Percentiles rank a stretch among this genome's conserved stretches.
These are phyloP conservation scores for Sinhomidia bicolor DNA, from an alignment of 2,888 invertebrate species.

Conservation along the genomic window DNA sequence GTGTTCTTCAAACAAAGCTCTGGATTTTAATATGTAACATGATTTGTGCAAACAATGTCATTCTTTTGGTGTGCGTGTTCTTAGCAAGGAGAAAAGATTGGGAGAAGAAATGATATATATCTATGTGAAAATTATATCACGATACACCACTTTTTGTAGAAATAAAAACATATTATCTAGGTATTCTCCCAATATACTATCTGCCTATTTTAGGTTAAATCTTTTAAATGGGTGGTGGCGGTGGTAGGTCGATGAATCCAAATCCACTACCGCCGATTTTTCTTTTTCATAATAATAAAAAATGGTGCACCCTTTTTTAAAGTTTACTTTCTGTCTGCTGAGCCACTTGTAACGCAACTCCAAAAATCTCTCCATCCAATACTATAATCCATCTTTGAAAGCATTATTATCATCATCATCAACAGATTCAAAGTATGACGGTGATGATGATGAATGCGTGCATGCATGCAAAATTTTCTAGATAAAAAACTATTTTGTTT, in stretches of 20 bases:
- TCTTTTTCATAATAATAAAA: not conserved
- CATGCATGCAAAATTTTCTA: constrained; percentile 3
- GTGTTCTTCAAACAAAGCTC: constrained; percentile 27
- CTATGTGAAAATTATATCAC: too few species aligned
- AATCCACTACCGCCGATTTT: not conserved
- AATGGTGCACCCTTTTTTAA: not conserved
- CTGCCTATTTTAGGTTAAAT: not conserved
- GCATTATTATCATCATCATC: too few species aligned
- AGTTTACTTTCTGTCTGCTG: not conserved
- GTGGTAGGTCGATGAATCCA: not conserved
- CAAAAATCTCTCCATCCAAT: not conserved
- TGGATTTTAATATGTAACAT: constrained; percentile 40
- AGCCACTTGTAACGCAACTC: constrained; percentile 32
- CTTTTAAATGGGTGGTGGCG: constrained; percentile 11
- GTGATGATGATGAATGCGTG: constrained; percentile 43
- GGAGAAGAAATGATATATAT: not conserved
- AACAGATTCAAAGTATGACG: not conserved
- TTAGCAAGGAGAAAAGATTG: not conserved
- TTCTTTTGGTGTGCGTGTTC: not conserved
- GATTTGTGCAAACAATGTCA: constrained; percentile 30
- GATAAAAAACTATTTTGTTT: not conserved
- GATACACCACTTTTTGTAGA: not conserved
- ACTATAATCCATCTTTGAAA: not conserved
- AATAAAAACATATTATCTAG: too few species aligned
- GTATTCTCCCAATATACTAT: not conserved